These are phyloP conservation scores for Acheta domesticus DNA, from an alignment of 2,888 invertebrate species.

Conservation along the genomic window DNA sequence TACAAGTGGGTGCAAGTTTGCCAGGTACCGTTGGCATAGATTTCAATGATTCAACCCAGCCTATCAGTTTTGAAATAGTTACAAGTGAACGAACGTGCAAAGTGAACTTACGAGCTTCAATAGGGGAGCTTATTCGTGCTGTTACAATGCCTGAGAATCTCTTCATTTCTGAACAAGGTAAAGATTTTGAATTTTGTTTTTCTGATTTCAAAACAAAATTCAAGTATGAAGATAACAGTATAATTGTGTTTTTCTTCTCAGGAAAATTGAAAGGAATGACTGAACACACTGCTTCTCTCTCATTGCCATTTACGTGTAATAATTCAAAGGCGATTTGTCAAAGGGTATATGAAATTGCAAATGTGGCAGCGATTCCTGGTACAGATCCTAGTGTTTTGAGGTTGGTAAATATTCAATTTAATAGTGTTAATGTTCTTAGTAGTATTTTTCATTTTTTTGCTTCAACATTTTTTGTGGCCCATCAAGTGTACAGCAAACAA, in stretches of 20 bases:
- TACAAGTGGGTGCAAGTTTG: constrained; percentile 63
- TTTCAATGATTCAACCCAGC: constrained; percentile 89
- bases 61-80: constrained; percentile 70
- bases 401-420: constrained; percentile 46
- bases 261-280: constrained; percentile 87
- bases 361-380: constrained; percentile 65
- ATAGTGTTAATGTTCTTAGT: no score
- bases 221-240: not conserved
- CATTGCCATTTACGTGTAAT: constrained; percentile 45
- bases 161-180: constrained; percentile 68
- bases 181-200: constrained; percentile 27
- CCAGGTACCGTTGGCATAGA: constrained; percentile 77
- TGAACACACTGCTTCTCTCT: constrained; percentile 59
- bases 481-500: no score
- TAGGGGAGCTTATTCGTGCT: constrained; percentile 84
- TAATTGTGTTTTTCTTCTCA: constrained; percentile 32
- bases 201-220: not conserved
- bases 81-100: constrained; percentile 42
- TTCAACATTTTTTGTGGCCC: no score
- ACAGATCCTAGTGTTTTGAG: constrained; percentile 54
- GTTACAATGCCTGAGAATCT: constrained; percentile 67
- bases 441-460: no score
- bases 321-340: constrained; percentile 55
- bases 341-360: constrained; percentile 71
- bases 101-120: constrained; percentile 66